Evolutionary conservation across 2,797 vertebrate species (phyloP), one percentile per base, ranked within the genome.

Genomic region (Thaleichthys pacificus): DNA sequence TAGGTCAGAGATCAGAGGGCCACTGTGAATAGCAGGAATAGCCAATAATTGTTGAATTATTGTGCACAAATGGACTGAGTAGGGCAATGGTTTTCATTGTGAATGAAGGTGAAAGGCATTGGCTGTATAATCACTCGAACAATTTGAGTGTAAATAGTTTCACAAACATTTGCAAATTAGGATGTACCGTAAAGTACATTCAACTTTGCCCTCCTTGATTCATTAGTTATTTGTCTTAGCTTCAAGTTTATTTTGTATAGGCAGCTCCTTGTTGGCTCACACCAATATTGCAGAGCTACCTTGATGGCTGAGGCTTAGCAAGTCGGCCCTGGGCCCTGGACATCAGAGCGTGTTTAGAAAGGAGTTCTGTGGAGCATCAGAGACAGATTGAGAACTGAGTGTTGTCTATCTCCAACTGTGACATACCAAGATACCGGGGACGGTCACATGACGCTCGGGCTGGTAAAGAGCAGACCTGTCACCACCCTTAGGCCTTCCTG

Each of bases 361-460:
- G 49, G 73, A 75, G 74, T 70, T 82, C 38, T 75, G 77, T 70
- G 63, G 72, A 78, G 71, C 74, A 81, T 80, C 73, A 80, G 69
- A 70, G 78, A 85, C 77, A 85, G 75, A 84, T 84, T 84, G 69
- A 65, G 49, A 76, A 71, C 64, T 67, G 66, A 81, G 76, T 79
- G 74, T 82, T 61, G 69, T 8, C 70, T 80, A 82, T 85, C 80
- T 86, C 76, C 79, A 79, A 85, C 69, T 75, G 67, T 82, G 85
- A 82, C 79, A 76, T 80, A 78, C 77, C 77, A 71, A 81, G 83
- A 87, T 83, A 81, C 82, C 75, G 71, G 78, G 77, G 78, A 70
- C 11, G 57, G 68, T 84, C 67, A 78, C 76, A 77, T 71, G 72
- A 75, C 62, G 69, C 61, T 57, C 61, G 57, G 70, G 54, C 78